Base-by-base conservation (phyloP, 92 coral and sea anemone genomes). In the Epizoanthus scotinus region DNA sequence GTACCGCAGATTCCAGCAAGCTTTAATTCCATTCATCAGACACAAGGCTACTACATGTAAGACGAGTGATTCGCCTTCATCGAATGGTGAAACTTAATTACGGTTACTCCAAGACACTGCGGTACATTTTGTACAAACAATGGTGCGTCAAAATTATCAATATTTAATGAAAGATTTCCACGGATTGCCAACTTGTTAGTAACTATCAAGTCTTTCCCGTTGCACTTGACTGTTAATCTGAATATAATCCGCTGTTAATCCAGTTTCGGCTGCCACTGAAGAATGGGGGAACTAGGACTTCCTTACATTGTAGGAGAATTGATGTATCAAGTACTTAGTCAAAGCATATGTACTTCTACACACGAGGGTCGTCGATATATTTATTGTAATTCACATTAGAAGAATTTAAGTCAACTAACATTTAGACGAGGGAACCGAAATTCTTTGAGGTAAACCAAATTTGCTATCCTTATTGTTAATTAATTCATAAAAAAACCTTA, bases 181-280 rank as follows among this genome's bases (percentile, higher is more conserved):
- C 57, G 34, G 81, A 58, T 75, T 75, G 81, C 55, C 57, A 60
- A 75, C 81, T 75, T 75, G 81, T 75, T 75, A 75, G 81, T 75
- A 75, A 24, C 81, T 71, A 55, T 75, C 81, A 75, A 75, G 34
- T 27, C 42, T 50, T 75, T 75, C 81, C 81, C 81, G 40, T 75
- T 59, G 22, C 36, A 58, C 81, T 75, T 75, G 81, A 75, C 54
- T 59, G 54, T 21, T 73, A 75, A 75, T 75, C 81, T 75, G 61
- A 21, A 75, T 75, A 55, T 88, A 88, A 88, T 88, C 91, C 85
- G 60, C 55, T 88, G 85, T 64, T 88, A 88, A 88, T 88, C 91
- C 91, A 49, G 71, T 44, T 88, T 71, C 72, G 78, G 78, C 77
- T 71, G 83, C 83, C 70, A 84, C n/a, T n/a, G n/a, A n/a, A n/a